Evolutionary conservation across 2,797 vertebrate genomes (phyloP).

Genomic region (Enoplosus armatus): DNA sequence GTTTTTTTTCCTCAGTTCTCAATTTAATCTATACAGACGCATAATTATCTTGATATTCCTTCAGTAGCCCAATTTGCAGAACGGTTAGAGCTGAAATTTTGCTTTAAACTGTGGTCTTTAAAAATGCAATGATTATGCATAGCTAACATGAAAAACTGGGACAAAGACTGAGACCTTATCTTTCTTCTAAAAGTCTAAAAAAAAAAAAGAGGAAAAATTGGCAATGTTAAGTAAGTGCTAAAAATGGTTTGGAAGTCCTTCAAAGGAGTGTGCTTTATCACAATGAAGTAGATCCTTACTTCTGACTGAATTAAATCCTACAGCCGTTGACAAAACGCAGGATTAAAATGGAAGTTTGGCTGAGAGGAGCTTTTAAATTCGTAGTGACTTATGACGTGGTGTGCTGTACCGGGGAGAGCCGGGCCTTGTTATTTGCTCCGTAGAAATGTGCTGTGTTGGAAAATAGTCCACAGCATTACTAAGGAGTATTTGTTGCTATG

Average conservation of each 20-base stretch:
- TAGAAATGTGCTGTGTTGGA: conserved; percentile 62
- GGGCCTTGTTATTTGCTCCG: conserved; percentile 57
- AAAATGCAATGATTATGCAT: conserved; percentile 78
- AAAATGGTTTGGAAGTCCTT: conserved; percentile 72
- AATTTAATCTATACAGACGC: conserved; percentile 56
- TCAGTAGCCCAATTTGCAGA: conserved; percentile 60
- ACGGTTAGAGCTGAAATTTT: conserved; percentile 52
- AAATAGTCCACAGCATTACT: conserved; percentile 62
- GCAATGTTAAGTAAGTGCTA: conserved; percentile 61
- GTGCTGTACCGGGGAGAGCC: conserved; percentile 51
- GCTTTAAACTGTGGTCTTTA: conserved; percentile 68
- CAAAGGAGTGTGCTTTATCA: conserved; percentile 71
- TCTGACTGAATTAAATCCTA: conserved; percentile 73
- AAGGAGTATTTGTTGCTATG: conserved; percentile 65
- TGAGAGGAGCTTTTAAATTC: conserved; percentile 73
- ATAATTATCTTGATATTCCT: conserved; percentile 69
- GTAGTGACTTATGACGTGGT: conserved; percentile 71
- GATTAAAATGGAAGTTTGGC: conserved; percentile 79
- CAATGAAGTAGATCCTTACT: conserved; percentile 67
- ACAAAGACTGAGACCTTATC: conserved; percentile 72
- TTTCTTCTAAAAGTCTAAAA: conserved; percentile 61
- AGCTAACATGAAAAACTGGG: conserved; percentile 69
- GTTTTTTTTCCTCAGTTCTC: conserved; percentile 32
- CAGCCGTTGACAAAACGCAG: conserved; percentile 74
- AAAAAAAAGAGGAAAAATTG: conserved; percentile 52